Conservation (phyloP, 53 echinoderm and acorn worm genomes). For the Henricia sp. region DNA sequence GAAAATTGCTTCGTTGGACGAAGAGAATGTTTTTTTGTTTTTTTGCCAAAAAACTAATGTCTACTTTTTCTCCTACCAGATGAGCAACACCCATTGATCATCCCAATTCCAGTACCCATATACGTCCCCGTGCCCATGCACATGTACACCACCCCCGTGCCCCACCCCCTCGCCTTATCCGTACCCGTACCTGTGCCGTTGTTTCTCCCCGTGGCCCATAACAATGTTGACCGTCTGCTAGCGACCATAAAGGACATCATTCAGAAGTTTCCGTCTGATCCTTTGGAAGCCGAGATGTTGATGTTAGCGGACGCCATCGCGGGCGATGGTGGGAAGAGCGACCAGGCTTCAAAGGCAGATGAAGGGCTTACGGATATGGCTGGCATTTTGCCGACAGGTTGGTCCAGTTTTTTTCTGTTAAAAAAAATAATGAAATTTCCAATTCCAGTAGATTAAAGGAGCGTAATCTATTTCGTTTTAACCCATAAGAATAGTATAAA, state of each 20-base stretch:
- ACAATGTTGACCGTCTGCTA: constrained; percentile 83
- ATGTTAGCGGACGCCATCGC: constrained; percentile 95
- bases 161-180: constrained; percentile 74
- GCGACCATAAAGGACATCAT: constrained; percentile 78
- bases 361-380: too few relatives aligned
- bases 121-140: constrained; percentile 96
- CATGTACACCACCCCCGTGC: constrained; percentile 89
- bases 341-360: background rate
- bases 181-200: constrained; percentile 89
- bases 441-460: background rate
- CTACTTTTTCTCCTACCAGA: constrained; percentile 42
- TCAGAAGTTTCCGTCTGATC: constrained; percentile 83
- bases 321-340: constrained; percentile 48
- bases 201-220: constrained; percentile 88
- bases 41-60: background rate
- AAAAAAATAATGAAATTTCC: background rate
- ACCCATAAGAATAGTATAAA: too few relatives aligned
- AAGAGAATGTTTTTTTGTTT: background rate
- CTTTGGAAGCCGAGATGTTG: constrained; percentile 91
- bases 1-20: background rate
- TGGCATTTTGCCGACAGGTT: too few relatives aligned
- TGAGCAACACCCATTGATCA: constrained; percentile 58
- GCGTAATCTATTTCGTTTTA: too few relatives aligned
- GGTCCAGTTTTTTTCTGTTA: too few relatives aligned
- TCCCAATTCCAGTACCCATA: constrained; percentile 89